Evolutionary conservation across 2,888 invertebrate species (phyloP).

Genomic region (Hipparchia sbordonii): DNA sequence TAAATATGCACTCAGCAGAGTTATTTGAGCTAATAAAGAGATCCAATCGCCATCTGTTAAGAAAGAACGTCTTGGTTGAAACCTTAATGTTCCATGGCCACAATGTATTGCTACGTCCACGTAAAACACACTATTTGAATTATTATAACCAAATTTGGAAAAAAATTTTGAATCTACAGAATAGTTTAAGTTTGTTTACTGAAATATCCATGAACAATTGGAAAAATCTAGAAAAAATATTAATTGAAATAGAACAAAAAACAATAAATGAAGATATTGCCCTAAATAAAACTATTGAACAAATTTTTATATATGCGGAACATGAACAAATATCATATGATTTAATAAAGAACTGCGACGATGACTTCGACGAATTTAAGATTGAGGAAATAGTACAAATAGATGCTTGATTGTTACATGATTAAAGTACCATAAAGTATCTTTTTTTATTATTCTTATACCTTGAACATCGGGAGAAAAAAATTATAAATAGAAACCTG

Average conservation of each 20-base stretch:
- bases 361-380: constrained; percentile 15
- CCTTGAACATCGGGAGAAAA: neutral
- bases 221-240: constrained; percentile 3
- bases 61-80: constrained; percentile 26
- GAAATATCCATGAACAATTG: neutral
- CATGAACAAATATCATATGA: neutral
- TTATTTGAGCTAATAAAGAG: constrained; percentile 40
- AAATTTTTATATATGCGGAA: constrained; percentile 10
- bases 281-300: constrained; percentile 13
- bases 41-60: constrained; percentile 19
- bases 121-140: constrained; percentile 25
- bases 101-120: constrained; percentile 34
- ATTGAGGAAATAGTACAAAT: constrained; percentile 12
- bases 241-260: constrained; percentile 18
- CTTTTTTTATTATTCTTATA: neutral
- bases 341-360: constrained; percentile 3
- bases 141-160: constrained; percentile 26
- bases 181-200: neutral
- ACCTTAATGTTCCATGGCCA: constrained; percentile 33
- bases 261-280: constrained; percentile 5
- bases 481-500: neutral
- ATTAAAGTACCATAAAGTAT: neutral
- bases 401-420: neutral
- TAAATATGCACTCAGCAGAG: constrained; percentile 38
- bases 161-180: neutral